Percentiles rank a stretch among this genome's conserved stretches.
Evolutionary conservation across 2,888 invertebrate genomes (phyloP).

Genomic region (Formica aserva): DNA sequence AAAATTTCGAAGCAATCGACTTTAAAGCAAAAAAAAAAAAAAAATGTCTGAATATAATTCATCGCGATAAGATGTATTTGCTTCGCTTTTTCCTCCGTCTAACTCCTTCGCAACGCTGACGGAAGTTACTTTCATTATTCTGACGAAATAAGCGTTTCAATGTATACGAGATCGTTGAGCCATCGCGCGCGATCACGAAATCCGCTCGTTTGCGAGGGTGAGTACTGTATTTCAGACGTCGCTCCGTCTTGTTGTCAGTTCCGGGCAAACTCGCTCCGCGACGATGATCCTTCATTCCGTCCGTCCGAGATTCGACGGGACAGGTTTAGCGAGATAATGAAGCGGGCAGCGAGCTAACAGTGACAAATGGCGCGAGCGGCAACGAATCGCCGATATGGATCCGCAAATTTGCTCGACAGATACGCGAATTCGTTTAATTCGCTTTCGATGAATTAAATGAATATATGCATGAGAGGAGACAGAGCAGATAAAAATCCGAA

Average conservation of each 20-base stretch:
- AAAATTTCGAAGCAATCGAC: neutral
- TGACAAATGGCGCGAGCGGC: slow-evolving; percentile 26
- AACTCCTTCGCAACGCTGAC: neutral
- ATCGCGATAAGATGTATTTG: neutral
- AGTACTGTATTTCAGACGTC: slow-evolving; percentile 19
- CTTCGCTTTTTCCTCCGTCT: neutral
- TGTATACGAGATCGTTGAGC: slow-evolving; percentile 65
- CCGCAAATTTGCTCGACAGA: slow-evolving; percentile 28
- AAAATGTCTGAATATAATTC: neutral
- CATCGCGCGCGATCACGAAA: slow-evolving; percentile 66
- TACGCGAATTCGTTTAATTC: slow-evolving; percentile 27
- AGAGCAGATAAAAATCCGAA: neutral
- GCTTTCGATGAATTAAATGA: slow-evolving; percentile 47
- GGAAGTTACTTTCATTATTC: slow-evolving; percentile 40
- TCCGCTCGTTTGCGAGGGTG: slow-evolving; percentile 69
- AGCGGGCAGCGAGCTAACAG: slow-evolving; percentile 28
- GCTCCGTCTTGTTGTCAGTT: slow-evolving; percentile 66
- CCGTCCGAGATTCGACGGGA: slow-evolving; percentile 40
- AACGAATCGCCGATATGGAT: slow-evolving; percentile 36
- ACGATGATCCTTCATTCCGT: slow-evolving; percentile 47
- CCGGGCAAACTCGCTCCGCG: slow-evolving; percentile 25
- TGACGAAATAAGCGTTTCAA: slow-evolving; percentile 59
- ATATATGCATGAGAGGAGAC: slow-evolving; percentile 35
- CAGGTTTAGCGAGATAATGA: slow-evolving; percentile 35
- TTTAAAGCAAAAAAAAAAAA: no score